Percentiles rank a stretch among this genome's conserved stretches.
Evolutionary conservation across 2,113 vertebrate species (phyloP).

Genomic region (Trochalopteron elliotii): DNA sequence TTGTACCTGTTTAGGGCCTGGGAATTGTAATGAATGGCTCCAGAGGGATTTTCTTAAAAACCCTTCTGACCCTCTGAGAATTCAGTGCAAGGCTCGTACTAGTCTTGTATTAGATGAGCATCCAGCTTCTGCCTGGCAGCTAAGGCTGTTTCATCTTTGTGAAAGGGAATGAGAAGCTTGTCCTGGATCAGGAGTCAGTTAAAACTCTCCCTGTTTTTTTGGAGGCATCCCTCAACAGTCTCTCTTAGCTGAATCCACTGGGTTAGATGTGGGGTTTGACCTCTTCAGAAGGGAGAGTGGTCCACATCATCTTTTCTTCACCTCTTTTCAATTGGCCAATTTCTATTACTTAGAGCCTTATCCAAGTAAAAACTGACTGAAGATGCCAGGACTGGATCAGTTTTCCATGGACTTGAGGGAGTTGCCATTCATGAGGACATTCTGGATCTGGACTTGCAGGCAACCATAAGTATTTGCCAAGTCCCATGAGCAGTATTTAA

Average conservation of each 20-base stretch:
- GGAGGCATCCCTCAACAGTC: background rate
- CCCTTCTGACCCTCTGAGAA: background rate
- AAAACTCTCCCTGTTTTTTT: background rate
- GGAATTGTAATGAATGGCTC: background rate
- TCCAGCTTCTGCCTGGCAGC: background rate
- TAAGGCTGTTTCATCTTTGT: background rate
- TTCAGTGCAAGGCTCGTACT: background rate
- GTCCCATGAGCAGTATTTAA: background rate
- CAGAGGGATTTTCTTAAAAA: background rate
- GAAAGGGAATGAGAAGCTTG: background rate
- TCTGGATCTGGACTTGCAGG: background rate
- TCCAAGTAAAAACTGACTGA: background rate
- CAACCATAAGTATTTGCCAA: background rate
- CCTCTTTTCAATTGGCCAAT: rapidly evolving
- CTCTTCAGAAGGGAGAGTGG: background rate
- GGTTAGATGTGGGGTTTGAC: background rate
- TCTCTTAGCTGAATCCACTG: background rate
- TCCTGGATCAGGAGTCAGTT: background rate
- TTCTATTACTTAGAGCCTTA: background rate
- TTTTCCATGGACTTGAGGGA: background rate
- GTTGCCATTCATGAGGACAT: background rate
- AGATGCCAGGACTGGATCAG: background rate
- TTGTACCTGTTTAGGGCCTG: background rate
- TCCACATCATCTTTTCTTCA: background rate
- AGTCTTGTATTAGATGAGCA: background rate